Evolutionary conservation across 2,888 invertebrate species (phyloP).

Genomic region (Aphidoletes aphidimyza): DNA sequence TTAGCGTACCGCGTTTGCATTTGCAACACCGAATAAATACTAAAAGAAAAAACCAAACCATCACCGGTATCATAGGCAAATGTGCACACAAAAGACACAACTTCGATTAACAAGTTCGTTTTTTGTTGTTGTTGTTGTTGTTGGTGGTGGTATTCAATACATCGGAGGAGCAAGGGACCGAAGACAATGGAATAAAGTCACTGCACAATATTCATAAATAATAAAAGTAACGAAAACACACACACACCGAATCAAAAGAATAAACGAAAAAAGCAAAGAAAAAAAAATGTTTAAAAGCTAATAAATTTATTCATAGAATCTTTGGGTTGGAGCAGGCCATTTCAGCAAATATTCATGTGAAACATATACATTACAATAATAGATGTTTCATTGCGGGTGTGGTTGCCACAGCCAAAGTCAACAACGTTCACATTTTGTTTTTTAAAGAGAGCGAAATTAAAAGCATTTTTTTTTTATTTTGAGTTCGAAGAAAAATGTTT

Average conservation of each 20-base stretch:
- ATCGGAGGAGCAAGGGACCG: neutral
- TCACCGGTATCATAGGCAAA: conserved; percentile 20
- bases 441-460: conserved; percentile 34
- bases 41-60: neutral
- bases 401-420: conserved; percentile 6
- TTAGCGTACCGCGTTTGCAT: conserved; percentile 5
- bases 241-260: neutral
- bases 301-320: conserved; percentile 53
- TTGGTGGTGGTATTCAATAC: neutral
- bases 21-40: neutral
- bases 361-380: conserved; percentile 31
- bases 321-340: neutral
- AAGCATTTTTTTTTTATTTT: neutral
- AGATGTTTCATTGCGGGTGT: conserved; percentile 22
- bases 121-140: neutral
- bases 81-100: conserved; percentile 34
- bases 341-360: conserved; percentile 13
- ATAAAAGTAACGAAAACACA: neutral
- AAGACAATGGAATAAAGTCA: conserved; percentile 36
- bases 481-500: neutral
- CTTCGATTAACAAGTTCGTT: conserved; percentile 45
- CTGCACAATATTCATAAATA: conserved; percentile 27
- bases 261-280: neutral
- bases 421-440: neutral
- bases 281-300: conserved; percentile 40